These are phyloP conservation scores for Sarcoramphus papa DNA, from an alignment of 2,797 vertebrate species.

Conservation along the genomic window DNA sequence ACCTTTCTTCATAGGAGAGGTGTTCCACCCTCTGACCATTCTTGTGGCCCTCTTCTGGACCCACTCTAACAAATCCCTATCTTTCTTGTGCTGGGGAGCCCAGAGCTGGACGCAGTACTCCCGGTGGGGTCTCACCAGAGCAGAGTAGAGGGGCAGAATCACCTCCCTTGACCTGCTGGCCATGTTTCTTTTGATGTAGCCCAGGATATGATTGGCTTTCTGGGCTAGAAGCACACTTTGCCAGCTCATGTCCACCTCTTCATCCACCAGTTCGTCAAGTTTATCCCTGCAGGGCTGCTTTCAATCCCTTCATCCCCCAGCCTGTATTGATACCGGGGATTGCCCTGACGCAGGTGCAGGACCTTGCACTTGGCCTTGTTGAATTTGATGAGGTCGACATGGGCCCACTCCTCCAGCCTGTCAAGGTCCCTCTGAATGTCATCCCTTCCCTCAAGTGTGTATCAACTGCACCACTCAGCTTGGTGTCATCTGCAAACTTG, in stretches of 20 bases:
- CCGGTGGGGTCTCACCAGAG: not conserved
- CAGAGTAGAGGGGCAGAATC: fast-evolving
- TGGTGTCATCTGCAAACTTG: not conserved
- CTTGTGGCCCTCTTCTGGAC: not conserved
- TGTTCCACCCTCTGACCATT: not conserved
- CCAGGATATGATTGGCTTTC: too few species aligned
- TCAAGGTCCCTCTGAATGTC: not conserved
- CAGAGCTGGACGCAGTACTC: fast-evolving
- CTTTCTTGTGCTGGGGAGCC: not conserved
- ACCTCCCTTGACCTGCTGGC: not conserved
- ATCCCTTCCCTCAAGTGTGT: too few species aligned
- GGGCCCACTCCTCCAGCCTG: not conserved
- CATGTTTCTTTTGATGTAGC: not conserved
- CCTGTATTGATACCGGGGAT: too few species aligned
- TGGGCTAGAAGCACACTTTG: fast-evolving
- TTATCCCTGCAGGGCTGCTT: not conserved
- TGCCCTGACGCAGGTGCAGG: not conserved
- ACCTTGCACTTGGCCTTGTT: not conserved
- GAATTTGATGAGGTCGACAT: not conserved
- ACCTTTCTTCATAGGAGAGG: not conserved
- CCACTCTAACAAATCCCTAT: fast-evolving
- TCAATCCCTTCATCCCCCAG: not conserved
- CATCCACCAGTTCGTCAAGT: too few species aligned
- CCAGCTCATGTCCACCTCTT: not conserved
- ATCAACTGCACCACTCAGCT: not conserved